Evolutionary conservation across 2,113 vertebrate species (phyloP).

Genomic region (Brachyhypopomus occidentalis): DNA sequence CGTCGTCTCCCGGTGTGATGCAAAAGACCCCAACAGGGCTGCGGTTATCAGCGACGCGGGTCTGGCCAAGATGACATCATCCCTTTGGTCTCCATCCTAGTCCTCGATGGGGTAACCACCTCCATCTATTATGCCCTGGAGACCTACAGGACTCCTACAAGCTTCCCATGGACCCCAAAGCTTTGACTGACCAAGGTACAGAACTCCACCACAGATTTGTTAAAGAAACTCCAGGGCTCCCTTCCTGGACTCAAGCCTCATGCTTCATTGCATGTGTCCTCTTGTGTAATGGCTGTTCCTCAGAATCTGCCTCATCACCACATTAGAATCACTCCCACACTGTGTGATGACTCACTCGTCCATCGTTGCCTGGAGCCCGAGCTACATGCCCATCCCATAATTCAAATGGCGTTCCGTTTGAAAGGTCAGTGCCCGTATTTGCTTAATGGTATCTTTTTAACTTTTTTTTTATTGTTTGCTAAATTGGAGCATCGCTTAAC

Average conservation of each 20-base stretch:
- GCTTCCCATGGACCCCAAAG: too few relatives aligned
- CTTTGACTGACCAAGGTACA: too few relatives aligned
- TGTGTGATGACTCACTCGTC: background rate
- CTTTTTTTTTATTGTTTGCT: too few relatives aligned
- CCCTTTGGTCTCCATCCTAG: background rate
- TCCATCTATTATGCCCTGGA: conserved; percentile 20
- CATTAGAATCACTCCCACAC: conserved; percentile 8
- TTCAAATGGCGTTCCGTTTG: too few relatives aligned
- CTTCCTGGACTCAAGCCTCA: background rate
- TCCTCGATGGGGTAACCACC: conserved; percentile 33
- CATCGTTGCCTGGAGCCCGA: background rate
- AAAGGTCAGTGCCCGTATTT: too few relatives aligned
- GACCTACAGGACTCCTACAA: background rate
- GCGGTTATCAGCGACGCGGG: conserved; percentile 27
- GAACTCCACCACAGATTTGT: background rate
- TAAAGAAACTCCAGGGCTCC: background rate
- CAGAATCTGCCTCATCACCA: conserved; percentile 2
- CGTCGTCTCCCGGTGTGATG: background rate
- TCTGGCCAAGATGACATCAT: conserved; percentile 34
- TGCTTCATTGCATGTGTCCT: background rate
- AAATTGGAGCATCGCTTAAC: too few relatives aligned
- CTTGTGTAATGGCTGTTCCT: conserved; percentile 10
- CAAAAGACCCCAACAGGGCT: background rate
- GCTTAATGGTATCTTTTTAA: too few relatives aligned
- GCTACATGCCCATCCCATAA: background rate